Evolutionary conservation across 2,888 invertebrate species (phyloP), one percentile per base, ranked within the genome.

Genomic region (Aethes cnicana): DNA sequence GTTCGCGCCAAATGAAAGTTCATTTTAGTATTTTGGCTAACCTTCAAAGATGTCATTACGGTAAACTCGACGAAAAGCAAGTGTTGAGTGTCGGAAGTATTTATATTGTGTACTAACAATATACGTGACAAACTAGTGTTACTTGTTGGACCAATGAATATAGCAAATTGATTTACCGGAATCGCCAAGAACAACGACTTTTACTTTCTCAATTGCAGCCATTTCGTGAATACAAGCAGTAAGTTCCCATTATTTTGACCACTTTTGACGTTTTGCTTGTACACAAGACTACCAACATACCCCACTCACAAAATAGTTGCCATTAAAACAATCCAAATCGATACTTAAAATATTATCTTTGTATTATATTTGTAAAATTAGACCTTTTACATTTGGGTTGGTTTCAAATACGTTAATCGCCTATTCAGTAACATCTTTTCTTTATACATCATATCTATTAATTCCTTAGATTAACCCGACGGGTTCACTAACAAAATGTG

Each of bases 111-210:
- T 48, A 43, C 48, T 33, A 39, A 12, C 7, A 25, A 44, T 9
- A 44, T 39, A 54, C 33, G 12, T 11, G 17, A 37, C 30, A 42
- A 30, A 43, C 23, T 47, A 42, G 58, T 62, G 55, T 60, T 32
- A 58, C 47, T 58, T 16, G 48, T 62, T 66, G 59, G 37, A 53
- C 30, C 44, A 47, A 28, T 39, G 42, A 41, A 35, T 35, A 37
- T 53, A 48, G 42, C 21, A 55, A 60, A 57, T 17, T 52, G 46
- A 71, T 71, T 82, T 91, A 95, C 95, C 96, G 57, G 96, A 96
- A 91, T 98, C 98, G 41, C 98, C 98, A 55, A 98, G 93, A 53
- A 98, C 94, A 66, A 98, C 92, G 55, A 98, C 94, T 81, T 97
- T 95, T 11, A 97, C 96, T 91, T 96, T 95, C 83, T 97, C 96